Conservation (phyloP, 2,797 vertebrate genomes). For the Carcharodon carcharias region DNA sequence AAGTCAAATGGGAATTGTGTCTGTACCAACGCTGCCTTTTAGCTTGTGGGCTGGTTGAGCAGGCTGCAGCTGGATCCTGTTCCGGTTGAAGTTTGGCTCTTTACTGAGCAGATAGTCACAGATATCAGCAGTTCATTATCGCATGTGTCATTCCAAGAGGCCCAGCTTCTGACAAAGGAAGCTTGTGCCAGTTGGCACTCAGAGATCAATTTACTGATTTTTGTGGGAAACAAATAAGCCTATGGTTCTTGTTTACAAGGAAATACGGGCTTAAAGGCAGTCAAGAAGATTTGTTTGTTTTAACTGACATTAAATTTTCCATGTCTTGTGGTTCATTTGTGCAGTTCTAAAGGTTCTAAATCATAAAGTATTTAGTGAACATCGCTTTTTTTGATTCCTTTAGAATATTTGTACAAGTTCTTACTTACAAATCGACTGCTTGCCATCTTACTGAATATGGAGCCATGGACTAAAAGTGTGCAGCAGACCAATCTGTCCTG, state of each 20-base stretch:
- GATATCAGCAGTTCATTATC: background rate
- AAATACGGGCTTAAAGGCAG: background rate
- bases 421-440: background rate
- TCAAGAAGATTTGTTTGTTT: background rate
- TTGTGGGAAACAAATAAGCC: background rate
- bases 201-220: background rate
- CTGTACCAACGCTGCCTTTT: background rate
- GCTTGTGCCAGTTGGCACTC: background rate
- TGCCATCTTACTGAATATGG: background rate
- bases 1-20: background rate
- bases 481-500: background rate
- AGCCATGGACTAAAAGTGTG: background rate
- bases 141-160: background rate
- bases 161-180: background rate
- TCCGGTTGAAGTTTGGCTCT: conserved; percentile 1
- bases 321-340: background rate
- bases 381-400: background rate
- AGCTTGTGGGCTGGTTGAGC: background rate
- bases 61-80: conserved; percentile 24
- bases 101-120: background rate
- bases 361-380: background rate
- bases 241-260: background rate
- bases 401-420: background rate
- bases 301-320: background rate
- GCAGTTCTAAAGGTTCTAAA: background rate